These are phyloP conservation scores for Arrhopalites spinosus DNA, from an alignment of 2,888 invertebrate genomes.

Conservation along the genomic window DNA sequence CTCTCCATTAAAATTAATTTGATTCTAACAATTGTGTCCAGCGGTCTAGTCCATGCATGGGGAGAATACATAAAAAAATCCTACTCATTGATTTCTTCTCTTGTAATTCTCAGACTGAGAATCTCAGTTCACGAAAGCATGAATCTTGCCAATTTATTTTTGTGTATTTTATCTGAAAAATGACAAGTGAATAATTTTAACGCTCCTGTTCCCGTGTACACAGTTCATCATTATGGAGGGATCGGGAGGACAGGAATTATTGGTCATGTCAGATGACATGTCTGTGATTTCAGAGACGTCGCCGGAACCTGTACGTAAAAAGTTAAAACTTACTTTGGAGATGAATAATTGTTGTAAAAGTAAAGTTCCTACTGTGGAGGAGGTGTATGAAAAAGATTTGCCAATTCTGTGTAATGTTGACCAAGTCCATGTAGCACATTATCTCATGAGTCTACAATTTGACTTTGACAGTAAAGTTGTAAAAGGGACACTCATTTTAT, in stretches of 20 bases:
- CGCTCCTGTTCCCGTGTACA: neutral
- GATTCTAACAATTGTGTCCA: no score
- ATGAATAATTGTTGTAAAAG: no score
- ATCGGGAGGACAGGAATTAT: neutral
- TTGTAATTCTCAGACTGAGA: no score
- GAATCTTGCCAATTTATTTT: no score
- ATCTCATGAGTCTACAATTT: conserved; percentile 54
- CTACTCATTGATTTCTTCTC: no score
- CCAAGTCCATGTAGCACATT: conserved; percentile 56
- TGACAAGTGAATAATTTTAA: neutral
- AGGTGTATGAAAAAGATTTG: conserved; percentile 46
- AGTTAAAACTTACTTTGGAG: neutral
- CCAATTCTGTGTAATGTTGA: conserved; percentile 56
- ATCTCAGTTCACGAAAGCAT: no score
- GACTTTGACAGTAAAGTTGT: conserved; percentile 49
- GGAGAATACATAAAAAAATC: no score
- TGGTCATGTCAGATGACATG: neutral
- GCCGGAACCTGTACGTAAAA: neutral
- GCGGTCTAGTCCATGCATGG: no score
- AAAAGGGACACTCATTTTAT: conserved; percentile 51
- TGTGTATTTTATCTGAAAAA: no score
- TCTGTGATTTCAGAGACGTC: neutral
- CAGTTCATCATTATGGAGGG: neutral
- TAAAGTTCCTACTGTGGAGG: conserved; percentile 7
- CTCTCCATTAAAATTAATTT: no score